Base-by-base conservation (phyloP, 2,888 invertebrate genomes). In the Phanerotoma sp. region DNA sequence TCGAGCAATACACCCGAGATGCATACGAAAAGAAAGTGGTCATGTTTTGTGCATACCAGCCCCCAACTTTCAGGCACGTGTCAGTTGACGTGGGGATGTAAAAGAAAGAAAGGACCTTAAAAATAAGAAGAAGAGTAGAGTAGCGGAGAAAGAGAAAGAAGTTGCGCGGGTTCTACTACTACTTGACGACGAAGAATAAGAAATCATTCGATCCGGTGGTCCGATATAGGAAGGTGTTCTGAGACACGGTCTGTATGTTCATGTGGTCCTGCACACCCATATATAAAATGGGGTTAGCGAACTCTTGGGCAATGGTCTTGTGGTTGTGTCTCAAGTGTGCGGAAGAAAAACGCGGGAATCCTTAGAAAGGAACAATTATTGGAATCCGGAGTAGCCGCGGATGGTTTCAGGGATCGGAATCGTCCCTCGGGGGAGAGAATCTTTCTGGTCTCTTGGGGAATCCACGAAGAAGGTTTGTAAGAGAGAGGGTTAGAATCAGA, bases 301-400 rank as follows among this genome's bases (percentile, higher is more conserved):
- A 60, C 61, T 50, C 58, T 45, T 35, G 33, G 37, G 30, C 42
- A 42, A 54, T 42, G 18, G 11, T 13, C 46, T 32, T 21, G 20
- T 15, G 25, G 30, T 16, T 16, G 16, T 35, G 22, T 45, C 25
- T 13, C 49, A 18, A 28, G 37, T 44, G 37, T 37, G 35, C 20
- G 41, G 7, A 35, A 21, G 64, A 75, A 74, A 74, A 74, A 72
- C 71, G 54, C 62, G 63, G 68, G 75, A 74, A 75, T 75, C 71
- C 69, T 70, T 71, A 74, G 74, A 73, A 75, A 74, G 74, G 73
- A 75, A 75, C 75, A 74, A 75, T 76, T 75, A 73, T 73, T 73
- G 73, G 75, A 75, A 75, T 75, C 69, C 74, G 68, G 73, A 71
- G 73, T 71, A 21, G 40, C 30, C 21, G 32, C n/a, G 33, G 32